Evolutionary conservation across 2,113 vertebrate species (phyloP).

Genomic region (Dendropsophus ebraccatus): DNA sequence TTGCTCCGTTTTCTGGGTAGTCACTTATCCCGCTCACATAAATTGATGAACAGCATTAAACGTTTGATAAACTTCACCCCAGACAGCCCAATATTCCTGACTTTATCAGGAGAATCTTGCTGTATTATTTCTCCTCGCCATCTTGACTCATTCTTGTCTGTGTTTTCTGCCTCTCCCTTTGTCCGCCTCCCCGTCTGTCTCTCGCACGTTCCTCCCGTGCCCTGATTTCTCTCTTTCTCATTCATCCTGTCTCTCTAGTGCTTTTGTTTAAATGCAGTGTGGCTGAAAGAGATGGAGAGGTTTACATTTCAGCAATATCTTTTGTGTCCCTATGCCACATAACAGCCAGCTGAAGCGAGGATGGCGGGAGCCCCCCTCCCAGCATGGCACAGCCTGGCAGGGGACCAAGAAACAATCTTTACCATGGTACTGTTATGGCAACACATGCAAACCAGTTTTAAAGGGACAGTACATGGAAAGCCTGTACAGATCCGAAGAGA

Average conservation of each 20-base stretch:
- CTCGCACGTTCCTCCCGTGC: not conserved
- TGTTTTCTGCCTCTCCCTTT: not conserved
- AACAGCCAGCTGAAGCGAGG: conserved; percentile 38
- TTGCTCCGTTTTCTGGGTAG: no score
- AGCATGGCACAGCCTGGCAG: conserved; percentile 45
- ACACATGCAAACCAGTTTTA: conserved; percentile 21
- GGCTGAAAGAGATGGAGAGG: conserved; percentile 38
- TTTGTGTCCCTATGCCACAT: conserved; percentile 37
- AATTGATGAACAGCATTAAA: no score
- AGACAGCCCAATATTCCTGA: no score
- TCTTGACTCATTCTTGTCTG: not conserved
- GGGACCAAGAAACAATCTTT: conserved; percentile 18
- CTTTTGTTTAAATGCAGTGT: conserved; percentile 41
- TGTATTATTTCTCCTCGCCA: no score
- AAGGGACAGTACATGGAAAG: not conserved
- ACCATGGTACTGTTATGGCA: conserved; percentile 44
- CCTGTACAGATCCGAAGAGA: no score
- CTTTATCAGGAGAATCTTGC: no score
- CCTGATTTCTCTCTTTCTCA: conserved; percentile 11
- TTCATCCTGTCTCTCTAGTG: not conserved
- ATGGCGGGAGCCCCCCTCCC: not conserved
- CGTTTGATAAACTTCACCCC: no score
- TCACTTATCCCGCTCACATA: no score
- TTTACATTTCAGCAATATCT: conserved; percentile 40
- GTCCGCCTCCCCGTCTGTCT: not conserved